Conservation (phyloP, 37 sponge, comb jelly and placozoan genomes). For the Theonella swinhoei region DNA sequence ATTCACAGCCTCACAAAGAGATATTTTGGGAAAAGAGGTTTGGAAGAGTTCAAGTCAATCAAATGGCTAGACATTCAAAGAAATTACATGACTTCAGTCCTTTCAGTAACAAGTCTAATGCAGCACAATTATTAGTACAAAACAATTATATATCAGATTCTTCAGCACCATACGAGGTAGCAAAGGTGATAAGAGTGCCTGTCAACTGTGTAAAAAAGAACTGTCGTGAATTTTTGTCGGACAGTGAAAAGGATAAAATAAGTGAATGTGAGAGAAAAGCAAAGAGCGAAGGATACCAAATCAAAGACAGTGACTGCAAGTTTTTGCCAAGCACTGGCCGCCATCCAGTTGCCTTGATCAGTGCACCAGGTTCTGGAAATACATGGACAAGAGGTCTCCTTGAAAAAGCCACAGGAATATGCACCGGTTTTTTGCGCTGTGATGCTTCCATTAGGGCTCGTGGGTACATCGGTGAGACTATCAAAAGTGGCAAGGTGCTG, state of each 20-base stretch:
- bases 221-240: background rate
- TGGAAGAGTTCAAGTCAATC: too few species aligned
- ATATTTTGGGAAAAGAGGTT: too few species aligned
- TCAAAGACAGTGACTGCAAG: background rate
- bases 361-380: conserved; percentile 62
- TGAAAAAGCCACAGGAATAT: conserved; percentile 58
- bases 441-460: conserved; percentile 19
- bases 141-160: background rate
- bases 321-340: background rate
- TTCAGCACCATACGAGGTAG: too few species aligned
- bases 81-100: too few species aligned
- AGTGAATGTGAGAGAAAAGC: background rate
- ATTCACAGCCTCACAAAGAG: too few species aligned
- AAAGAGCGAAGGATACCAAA: background rate
- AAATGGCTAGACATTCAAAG: too few species aligned
- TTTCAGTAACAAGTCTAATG: background rate
- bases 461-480: conserved; percentile 54
- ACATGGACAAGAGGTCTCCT: conserved; percentile 62
- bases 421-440: conserved; percentile 57
- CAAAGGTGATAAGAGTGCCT: background rate
- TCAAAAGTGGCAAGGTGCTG: conserved; percentile 33
- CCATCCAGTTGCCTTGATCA: conserved; percentile 53
- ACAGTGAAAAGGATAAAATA: background rate
- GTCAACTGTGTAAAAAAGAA: background rate
- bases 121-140: background rate